Evolutionary conservation across 2,888 invertebrate genomes (phyloP).

Genomic region (Apamea monoglypha): DNA sequence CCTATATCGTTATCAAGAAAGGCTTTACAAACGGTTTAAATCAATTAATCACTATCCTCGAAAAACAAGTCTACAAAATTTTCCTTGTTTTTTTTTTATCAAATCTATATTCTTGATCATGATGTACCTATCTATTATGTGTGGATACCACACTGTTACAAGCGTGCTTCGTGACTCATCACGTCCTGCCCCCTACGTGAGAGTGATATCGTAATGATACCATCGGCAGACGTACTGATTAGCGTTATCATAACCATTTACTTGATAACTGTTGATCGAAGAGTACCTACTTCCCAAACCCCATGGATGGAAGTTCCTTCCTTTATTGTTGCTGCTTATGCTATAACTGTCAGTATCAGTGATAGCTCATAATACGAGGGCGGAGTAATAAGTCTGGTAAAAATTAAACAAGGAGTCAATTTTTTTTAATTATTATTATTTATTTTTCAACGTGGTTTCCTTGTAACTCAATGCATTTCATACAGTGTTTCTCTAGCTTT

Average conservation of each 20-base stretch:
- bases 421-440: too few species aligned
- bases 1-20: slow-evolving; percentile 9
- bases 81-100: slow-evolving; percentile 10
- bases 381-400: too few species aligned
- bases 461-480: too few species aligned
- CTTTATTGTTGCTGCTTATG: neutral
- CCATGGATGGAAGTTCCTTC: neutral
- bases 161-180: slow-evolving; percentile 24
- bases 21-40: neutral
- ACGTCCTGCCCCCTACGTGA: slow-evolving; percentile 33
- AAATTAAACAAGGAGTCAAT: too few species aligned
- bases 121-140: neutral
- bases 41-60: neutral
- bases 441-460: too few species aligned
- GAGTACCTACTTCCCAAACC: neutral
- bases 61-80: neutral
- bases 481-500: too few species aligned
- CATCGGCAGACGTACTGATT: slow-evolving; percentile 25
- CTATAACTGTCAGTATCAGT: slow-evolving; percentile 6
- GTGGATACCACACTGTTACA: neutral
- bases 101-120: neutral
- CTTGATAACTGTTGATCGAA: neutral
- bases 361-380: slow-evolving; percentile 7
- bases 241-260: slow-evolving; percentile 32
- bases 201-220: slow-evolving; percentile 10